Conservation (phyloP, 2,797 vertebrate genomes). For the Cichlasoma orientale region DNA sequence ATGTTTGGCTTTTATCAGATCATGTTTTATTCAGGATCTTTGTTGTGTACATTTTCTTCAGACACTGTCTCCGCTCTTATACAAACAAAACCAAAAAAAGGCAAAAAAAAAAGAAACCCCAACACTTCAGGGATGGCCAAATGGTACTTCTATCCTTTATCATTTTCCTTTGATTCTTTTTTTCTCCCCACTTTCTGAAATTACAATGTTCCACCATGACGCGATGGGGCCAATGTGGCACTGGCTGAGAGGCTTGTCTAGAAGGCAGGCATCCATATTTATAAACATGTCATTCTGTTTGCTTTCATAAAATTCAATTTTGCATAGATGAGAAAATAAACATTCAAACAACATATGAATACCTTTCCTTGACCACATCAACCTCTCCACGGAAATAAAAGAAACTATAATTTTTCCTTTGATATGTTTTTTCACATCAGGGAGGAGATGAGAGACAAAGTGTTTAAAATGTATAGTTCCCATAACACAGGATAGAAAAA, state of each 20-base stretch:
- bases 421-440: slow-evolving; percentile 41
- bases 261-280: slow-evolving; percentile 71
- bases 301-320: slow-evolving; percentile 74
- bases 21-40: slow-evolving; percentile 83
- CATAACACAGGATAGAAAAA: slow-evolving; percentile 15
- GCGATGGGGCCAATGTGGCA: slow-evolving; percentile 47
- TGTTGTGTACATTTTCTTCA: slow-evolving; percentile 75
- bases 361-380: slow-evolving; percentile 34
- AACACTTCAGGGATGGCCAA: slow-evolving; percentile 59
- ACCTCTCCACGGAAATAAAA: slow-evolving; percentile 35
- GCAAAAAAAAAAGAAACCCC: slow-evolving; percentile 28
- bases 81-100: slow-evolving; percentile 25
- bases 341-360: slow-evolving; percentile 64
- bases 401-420: slow-evolving; percentile 14
- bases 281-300: slow-evolving; percentile 74
- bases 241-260: slow-evolving; percentile 57
- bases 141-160: slow-evolving; percentile 56
- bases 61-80: slow-evolving; percentile 47
- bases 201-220: slow-evolving; percentile 62
- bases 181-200: slow-evolving; percentile 56
- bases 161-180: slow-evolving; percentile 68
- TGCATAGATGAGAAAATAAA: slow-evolving; percentile 49
- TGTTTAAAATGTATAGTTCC: slow-evolving; percentile 45
- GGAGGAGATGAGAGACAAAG: slow-evolving; percentile 24
- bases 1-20: slow-evolving; percentile 82